Evolutionary conservation across 2,888 invertebrate genomes (phyloP).

Genomic region (Ornithoptera alexandrae): DNA sequence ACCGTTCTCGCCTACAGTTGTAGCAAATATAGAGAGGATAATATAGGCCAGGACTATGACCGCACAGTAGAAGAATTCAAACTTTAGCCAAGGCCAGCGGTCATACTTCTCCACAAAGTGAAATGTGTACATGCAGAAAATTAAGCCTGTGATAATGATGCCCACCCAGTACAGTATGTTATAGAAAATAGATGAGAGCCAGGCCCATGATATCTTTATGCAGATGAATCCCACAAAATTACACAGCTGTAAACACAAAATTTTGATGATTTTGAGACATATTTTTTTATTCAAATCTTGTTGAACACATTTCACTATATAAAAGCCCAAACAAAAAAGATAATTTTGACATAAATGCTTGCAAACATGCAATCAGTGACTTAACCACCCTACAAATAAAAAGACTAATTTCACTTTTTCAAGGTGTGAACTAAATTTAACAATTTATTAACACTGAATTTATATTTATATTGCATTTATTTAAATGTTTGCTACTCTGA

Average conservation of each 20-base stretch:
- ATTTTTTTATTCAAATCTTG: no score
- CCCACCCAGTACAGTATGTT: slow-evolving; percentile 89
- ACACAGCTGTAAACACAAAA: slow-evolving; percentile 73
- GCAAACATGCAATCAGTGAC: no score
- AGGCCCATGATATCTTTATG: slow-evolving; percentile 82
- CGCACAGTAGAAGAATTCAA: slow-evolving; percentile 87
- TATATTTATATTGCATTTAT: no score
- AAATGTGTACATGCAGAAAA: slow-evolving; percentile 88
- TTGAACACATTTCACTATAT: no score
- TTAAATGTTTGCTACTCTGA: no score
- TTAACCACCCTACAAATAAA: no score
- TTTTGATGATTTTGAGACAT: background rate
- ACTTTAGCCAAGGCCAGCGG: slow-evolving; percentile 90
- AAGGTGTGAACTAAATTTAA: no score
- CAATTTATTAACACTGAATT: no score
- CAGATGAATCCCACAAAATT: slow-evolving; percentile 90
- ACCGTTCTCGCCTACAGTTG: slow-evolving; percentile 81
- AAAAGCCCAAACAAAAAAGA: no score
- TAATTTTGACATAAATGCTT: no score
- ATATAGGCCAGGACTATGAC: slow-evolving; percentile 86
- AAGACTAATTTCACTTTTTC: no score
- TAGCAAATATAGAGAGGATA: slow-evolving; percentile 86
- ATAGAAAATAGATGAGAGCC: slow-evolving; percentile 86
- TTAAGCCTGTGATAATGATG: slow-evolving; percentile 86
- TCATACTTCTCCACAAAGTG: slow-evolving; percentile 91